Evolutionary conservation across 2,888 invertebrate genomes (phyloP).

Genomic region (Mellilla xanthometata): DNA sequence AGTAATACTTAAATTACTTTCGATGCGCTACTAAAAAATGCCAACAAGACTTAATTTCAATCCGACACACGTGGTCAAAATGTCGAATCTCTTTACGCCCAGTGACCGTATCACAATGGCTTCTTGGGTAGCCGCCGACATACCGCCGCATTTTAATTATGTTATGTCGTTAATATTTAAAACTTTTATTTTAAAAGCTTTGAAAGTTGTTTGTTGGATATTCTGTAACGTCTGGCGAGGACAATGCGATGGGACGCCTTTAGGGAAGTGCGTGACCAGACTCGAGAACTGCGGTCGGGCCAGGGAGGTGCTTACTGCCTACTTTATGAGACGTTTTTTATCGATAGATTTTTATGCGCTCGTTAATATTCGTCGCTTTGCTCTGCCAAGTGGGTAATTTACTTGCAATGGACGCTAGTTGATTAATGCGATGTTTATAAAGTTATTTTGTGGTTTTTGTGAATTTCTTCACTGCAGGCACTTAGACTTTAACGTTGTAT

Average conservation of each 20-base stretch:
- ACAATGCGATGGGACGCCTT: slow-evolving; percentile 66
- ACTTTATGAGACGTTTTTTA: slow-evolving; percentile 21
- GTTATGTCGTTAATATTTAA: slow-evolving; percentile 32
- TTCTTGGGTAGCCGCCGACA: slow-evolving; percentile 20
- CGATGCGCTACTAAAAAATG: not conserved
- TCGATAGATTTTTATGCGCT: slow-evolving; percentile 27
- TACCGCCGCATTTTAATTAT: slow-evolving; percentile 31
- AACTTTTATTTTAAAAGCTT: slow-evolving; percentile 28
- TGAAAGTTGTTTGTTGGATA: slow-evolving; percentile 35
- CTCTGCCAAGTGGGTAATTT: slow-evolving; percentile 16
- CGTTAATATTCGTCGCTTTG: slow-evolving; percentile 19
- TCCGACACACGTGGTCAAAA: slow-evolving; percentile 1
- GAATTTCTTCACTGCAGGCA: not conserved
- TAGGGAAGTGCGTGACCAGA: slow-evolving; percentile 78
- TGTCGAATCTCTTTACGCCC: slow-evolving; percentile 1
- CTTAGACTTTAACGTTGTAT: too few species aligned
- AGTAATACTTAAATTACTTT: not conserved
- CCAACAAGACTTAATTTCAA: slow-evolving; percentile 3
- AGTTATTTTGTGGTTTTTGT: not conserved
- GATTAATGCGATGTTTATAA: slow-evolving; percentile 1
- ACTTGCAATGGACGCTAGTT: slow-evolving; percentile 10
- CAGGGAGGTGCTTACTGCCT: slow-evolving; percentile 24
- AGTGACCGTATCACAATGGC: slow-evolving; percentile 16
- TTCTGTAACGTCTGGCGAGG: slow-evolving; percentile 47
- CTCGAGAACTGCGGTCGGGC: slow-evolving; percentile 52